These are phyloP conservation scores for Drosophila gunungcola DNA, from an alignment of 1,140 invertebrate genomes.

Conservation along the genomic window DNA sequence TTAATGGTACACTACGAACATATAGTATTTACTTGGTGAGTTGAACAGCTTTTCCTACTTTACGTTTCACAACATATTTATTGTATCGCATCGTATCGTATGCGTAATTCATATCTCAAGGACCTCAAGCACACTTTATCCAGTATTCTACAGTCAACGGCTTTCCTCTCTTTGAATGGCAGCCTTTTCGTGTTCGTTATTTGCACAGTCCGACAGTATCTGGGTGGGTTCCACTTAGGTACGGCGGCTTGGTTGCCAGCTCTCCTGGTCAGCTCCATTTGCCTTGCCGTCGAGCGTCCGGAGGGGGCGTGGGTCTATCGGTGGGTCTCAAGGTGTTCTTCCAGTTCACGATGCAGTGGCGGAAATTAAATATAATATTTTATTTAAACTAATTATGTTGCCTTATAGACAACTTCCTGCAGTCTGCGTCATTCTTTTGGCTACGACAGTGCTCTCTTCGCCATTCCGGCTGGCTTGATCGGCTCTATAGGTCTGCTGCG, in stretches of 20 bases:
- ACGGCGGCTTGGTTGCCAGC: slow-evolving; percentile 89
- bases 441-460: slow-evolving; percentile 86
- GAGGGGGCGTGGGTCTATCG: slow-evolving; percentile 87
- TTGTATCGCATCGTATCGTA: slow-evolving; percentile 86
- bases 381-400: neutral
- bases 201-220: slow-evolving; percentile 87
- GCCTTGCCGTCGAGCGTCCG: slow-evolving; percentile 90
- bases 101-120: slow-evolving; percentile 87
- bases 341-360: slow-evolving; percentile 85
- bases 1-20: slow-evolving; percentile 89
- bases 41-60: slow-evolving; percentile 12
- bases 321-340: slow-evolving; percentile 86
- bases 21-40: slow-evolving; percentile 91
- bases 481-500: slow-evolving; percentile 87
- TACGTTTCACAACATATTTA: neutral
- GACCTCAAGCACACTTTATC: slow-evolving; percentile 88
- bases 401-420: slow-evolving; percentile 86
- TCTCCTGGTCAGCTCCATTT: slow-evolving; percentile 88
- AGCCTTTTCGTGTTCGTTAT: slow-evolving; percentile 89
- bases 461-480: slow-evolving; percentile 88
- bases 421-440: slow-evolving; percentile 85
- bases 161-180: slow-evolving; percentile 90
- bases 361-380: too few species aligned
- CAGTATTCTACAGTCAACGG: slow-evolving; percentile 90
- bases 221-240: slow-evolving; percentile 89